Base-by-base conservation (phyloP, 2,113 vertebrate genomes). In the Micronisus gabar region DNA sequence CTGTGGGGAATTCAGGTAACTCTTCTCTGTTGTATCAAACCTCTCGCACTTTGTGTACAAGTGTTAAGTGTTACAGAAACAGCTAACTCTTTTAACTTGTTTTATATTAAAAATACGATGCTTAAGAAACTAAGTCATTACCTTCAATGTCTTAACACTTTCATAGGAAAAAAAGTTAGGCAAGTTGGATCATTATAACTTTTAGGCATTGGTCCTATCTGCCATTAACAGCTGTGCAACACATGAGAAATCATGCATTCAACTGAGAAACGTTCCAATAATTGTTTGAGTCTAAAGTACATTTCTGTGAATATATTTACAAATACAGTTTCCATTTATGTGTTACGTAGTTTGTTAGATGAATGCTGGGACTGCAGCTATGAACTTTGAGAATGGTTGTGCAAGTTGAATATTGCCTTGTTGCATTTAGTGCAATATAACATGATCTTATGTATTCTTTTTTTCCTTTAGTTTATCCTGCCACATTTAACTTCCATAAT, bases 1-100 rank as follows among this genome's bases (percentile, higher is more conserved):
- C 99, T 79, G 98, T 99, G 94, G 98, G 99, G 68, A 99, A 99
- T 97, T 98, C 99, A 98, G 99, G 99, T 99, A 99, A 98, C 85
- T 88, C 76, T 96, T 96, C 74, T 93, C 96, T 97, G 59, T 97
- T 97, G 79, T 95, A 96, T 97, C 93, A 89, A 91, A 95, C 78
- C 36, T 95, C 91, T 95, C 34, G 7, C 84, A 67, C 74, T 43
- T 88, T 94, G 84, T 96, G 91, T 96, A 79, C 79, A 36, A 87
- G 79, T 45, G 81, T 95, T 95, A 95, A 91, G 59, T 95, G 94
- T 93, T 97, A 95, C 90, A 97, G 88, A 67, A 95, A 92, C 91
- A 96, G 66, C 71, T 97, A 89, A 90, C 32, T 78, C 79, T 84
- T 79, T 59, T 45, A 40, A 3, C 17, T 84, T 88, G 10, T 36